Conservation (phyloP, 2,797 vertebrate genomes). For the Platyrinchus mystaceus region DNA sequence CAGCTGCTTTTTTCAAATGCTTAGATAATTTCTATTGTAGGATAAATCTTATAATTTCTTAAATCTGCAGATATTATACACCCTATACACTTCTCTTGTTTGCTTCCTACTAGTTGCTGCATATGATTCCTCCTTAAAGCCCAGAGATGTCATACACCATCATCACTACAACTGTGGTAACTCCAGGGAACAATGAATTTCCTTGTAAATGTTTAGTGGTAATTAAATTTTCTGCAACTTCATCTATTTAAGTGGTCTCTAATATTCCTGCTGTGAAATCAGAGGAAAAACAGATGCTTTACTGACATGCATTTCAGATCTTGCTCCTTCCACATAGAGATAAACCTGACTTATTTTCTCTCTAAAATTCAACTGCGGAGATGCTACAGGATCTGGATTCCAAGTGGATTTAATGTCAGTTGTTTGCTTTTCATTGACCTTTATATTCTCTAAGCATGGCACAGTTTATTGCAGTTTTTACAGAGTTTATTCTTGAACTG, state of each 20-base stretch:
- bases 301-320: not conserved
- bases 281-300: slow-evolving; percentile 26
- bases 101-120: not conserved
- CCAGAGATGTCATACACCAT: not conserved
- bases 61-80: not conserved
- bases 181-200: slow-evolving; percentile 34
- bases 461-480: not conserved
- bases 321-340: not conserved
- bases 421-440: slow-evolving; percentile 3
- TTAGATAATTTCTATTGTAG: not conserved
- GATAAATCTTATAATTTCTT: not conserved
- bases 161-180: not conserved
- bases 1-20: not conserved
- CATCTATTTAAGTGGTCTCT: slow-evolving; percentile 25
- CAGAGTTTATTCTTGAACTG: not conserved
- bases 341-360: not conserved
- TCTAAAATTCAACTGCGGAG: not conserved
- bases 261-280: slow-evolving; percentile 28
- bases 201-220: not conserved
- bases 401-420: not conserved
- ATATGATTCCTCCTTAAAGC: not conserved
- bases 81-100: not conserved
- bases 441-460: not conserved
- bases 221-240: slow-evolving; percentile 38
- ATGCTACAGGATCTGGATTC: not conserved